Conservation (phyloP, 2,797 vertebrate genomes). For the Percopsis omiscomaycus region DNA sequence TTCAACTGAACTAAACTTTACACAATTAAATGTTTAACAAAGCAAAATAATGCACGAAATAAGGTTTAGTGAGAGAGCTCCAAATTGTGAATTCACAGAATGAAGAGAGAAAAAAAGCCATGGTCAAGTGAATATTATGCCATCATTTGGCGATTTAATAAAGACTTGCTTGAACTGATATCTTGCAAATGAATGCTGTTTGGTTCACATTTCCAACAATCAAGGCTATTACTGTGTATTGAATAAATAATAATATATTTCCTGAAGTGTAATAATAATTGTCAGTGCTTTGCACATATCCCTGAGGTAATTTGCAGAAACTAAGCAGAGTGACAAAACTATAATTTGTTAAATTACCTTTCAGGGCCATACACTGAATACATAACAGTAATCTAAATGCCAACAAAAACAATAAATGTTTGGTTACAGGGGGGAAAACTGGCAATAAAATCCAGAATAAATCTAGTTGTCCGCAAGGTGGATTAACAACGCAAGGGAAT, state of each 20-base stretch:
- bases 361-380: not conserved
- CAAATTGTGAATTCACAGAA: not conserved
- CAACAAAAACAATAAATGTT: conserved; percentile 16
- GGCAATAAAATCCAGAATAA: conserved; percentile 4
- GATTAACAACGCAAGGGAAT: conserved; percentile 7
- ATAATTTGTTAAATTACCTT: conserved; percentile 6
- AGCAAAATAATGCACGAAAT: not conserved
- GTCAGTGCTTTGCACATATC: conserved; percentile 23
- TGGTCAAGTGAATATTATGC: no score
- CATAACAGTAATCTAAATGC: conserved; percentile 16
- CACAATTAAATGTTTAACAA: not conserved
- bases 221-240: conserved; percentile 26
- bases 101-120: not conserved
- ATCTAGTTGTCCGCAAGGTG: not conserved
- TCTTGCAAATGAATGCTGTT: conserved; percentile 20
- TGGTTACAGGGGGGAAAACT: not conserved
- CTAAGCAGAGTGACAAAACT: not conserved
- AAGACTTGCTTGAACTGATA: conserved; percentile 4
- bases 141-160: conserved; percentile 13
- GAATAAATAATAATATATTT: conserved; percentile 22
- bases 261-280: conserved; percentile 23
- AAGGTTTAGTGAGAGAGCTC: not conserved
- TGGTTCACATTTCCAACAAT: conserved; percentile 32
- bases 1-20: not conserved
- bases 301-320: conserved; percentile 8